phyloP scores from a whole-genome alignment of 2,797 vertebrate species.

The Tragopan temminckii region DNA sequence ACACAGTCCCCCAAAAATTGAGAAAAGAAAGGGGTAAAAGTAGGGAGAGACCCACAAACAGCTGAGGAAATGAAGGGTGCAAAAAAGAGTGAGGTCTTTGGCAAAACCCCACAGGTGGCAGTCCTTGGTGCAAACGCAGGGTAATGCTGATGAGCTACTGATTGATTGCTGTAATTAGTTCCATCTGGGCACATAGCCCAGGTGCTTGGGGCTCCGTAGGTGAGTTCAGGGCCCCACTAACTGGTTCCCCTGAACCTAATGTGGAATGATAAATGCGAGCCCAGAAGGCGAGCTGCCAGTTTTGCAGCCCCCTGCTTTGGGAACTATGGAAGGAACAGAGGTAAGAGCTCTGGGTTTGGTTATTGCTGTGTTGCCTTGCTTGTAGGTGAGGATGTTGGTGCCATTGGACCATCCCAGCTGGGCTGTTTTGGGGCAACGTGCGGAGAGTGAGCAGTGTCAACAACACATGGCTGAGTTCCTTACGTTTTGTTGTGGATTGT shows the following conservation, averaged over 20 bases:
- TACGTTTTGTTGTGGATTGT: accelerated
- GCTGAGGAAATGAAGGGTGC: accelerated
- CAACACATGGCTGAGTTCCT: accelerated
- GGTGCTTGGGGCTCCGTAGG: background rate
- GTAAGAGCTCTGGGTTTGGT: background rate
- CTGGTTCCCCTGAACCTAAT: background rate
- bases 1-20: background rate
- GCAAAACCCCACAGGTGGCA: background rate
- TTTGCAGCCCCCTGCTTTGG: background rate
- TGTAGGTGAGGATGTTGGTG: accelerated
- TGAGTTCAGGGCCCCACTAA: background rate
- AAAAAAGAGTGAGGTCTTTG: background rate
- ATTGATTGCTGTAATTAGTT: constrained; percentile 34
- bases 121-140: background rate
- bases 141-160: background rate
- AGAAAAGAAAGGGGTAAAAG: background rate
- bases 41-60: accelerated
- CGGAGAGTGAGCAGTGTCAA: accelerated
- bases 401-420: background rate
- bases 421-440: background rate
- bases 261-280: accelerated
- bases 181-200: background rate
- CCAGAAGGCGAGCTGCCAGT: accelerated
- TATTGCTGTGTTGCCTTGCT: accelerated
- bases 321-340: background rate